Evolutionary conservation across 2,113 vertebrate genomes (phyloP), one percentile per base, ranked within the genome.

Genomic region (Microtus pennsylvanicus): DNA sequence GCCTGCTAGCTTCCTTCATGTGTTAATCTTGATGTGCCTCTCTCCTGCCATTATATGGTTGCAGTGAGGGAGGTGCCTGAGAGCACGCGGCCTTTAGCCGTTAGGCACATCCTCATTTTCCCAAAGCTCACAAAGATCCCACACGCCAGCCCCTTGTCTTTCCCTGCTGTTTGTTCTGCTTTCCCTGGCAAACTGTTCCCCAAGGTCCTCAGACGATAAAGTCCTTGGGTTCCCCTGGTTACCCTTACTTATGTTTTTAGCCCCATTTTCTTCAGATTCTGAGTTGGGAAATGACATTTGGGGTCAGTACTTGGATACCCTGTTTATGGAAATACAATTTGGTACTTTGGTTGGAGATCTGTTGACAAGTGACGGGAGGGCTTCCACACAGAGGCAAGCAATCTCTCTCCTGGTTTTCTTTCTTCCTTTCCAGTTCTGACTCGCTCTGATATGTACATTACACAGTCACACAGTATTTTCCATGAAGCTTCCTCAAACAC

Each of bases 131-230:
- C 35, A 58, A 76, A 87, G 13, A 61, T 21, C 16, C 26, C 0
- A 35, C 30, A 1, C 19, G 0, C 11, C 2, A 22, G 17, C 9
- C 58, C 52, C 2, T 0, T 0, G 0, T 10, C 52, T 58, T 26
- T 50, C 45, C 5, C 13, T 58, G 5, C 33, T 87, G 55, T 16
- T 21, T 67, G 33, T 24, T 77, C 58, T 75, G 16, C 5, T 61
- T n/a, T 24, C 2, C 47, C 70, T 22, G 1, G 47, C 22, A 14
- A 10, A 38, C 22, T n/a, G n/a, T 14, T 55, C 19, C 24, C 16
- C 70, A 55, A 70, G 70, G 70, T 63, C 42, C 38, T 86, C 42
- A 88, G 72, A 38, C 47, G 28, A 55, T 21, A 35, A 87, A 24
- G 30, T 19, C 7, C 5, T 42, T 5, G 7, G 5, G 8, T 69